Base-by-base conservation (phyloP, 2,797 vertebrate genomes). In the Poecilia gillii region DNA sequence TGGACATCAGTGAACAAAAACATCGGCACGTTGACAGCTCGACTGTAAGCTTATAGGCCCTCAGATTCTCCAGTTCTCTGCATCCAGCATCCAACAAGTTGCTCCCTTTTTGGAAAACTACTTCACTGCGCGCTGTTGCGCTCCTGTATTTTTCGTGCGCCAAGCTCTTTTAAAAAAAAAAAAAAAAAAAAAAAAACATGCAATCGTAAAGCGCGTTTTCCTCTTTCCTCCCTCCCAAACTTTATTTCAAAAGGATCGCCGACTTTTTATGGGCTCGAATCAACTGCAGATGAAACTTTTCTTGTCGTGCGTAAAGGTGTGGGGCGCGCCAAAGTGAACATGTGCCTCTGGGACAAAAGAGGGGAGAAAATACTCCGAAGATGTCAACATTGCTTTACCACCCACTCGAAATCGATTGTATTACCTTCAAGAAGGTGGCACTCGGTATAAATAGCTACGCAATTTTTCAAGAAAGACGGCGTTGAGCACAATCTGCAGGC, bases 321-420 rank as follows among this genome's bases (percentile, higher is more conserved):
- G 95, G 94, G 94, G 92, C 94, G 77, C 93, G 95, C 92, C 94
- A 95, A 92, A 92, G 90, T 96, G 95, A 96, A 94, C 91, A 88
- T 94, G 85, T 89, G 91, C 90, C 94, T 93, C 91, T 91, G 90
- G 94, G 94, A 92, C 91, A n/a, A 62, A 62, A 71, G 43, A 45
- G 68, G 66, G 23, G n/a, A 0, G 31, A 75, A 93, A 92, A 85
- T 88, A 81, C 94, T 88, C 93, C 93, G 94, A 96, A 96, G 94
- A 97, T 96, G 96, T 95, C 95, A 94, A 95, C 94, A 92, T 92
- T 95, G 95, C 94, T 94, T 86, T 94, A 85, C 97, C 97, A 97
- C 97, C 97, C 97, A 97, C 97, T 96, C 95, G 89, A 97, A 96
- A 97, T 97, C 97, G 95, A 98, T 97, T 97, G 89, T 93, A 93